Evolutionary conservation across 2,888 invertebrate genomes (phyloP), one percentile per base, ranked within the genome.

Genomic region (Drosophila austrosaltans): DNA sequence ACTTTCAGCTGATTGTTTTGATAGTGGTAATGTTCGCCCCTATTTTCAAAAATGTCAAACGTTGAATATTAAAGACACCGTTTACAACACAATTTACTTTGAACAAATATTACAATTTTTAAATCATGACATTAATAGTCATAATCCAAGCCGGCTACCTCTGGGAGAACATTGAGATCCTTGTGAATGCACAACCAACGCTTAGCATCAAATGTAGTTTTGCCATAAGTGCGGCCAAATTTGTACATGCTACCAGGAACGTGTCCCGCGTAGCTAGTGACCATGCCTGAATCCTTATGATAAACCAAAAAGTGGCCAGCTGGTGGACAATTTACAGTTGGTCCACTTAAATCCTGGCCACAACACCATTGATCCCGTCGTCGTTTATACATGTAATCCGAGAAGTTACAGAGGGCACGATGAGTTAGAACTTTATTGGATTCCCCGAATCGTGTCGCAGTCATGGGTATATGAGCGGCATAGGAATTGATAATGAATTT

Each of bases 241-340:
- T 96, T 95, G 92, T 95, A 96, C 81, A 93, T 93, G 67, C 93
- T 94, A 20, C 96, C 96, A 0, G 96, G 96, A 63, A 96, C 95
- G 87, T 96, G 96, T 0, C 96, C 96, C 2, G 94, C 94, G 91
- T 96, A 97, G 91, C 95, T 95, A 1, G 96, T 96, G 78, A 96
- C 90, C 93, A 96, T 94, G 4, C 96, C 96, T 42, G 95, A 94
- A 79, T 96, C 95, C 72, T 94, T 94, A 89, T 95, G 95, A 89
- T 96, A 96, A 73, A 96, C 94, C 89, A 95, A 94, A 10, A 95
- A 90, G 62, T 90, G 81, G 2, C 81, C 82, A 10, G 73, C 72
- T 12, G 79, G 82, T 2, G 91, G 87, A 28, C 89, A 84, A 10
- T 86, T 82, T 12, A 86, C 79, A n/a, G 88, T 87, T 0, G 90